These are phyloP conservation scores for Engraulis encrasicolus DNA, from an alignment of 2,113 vertebrate genomes.

Conservation along the genomic window DNA sequence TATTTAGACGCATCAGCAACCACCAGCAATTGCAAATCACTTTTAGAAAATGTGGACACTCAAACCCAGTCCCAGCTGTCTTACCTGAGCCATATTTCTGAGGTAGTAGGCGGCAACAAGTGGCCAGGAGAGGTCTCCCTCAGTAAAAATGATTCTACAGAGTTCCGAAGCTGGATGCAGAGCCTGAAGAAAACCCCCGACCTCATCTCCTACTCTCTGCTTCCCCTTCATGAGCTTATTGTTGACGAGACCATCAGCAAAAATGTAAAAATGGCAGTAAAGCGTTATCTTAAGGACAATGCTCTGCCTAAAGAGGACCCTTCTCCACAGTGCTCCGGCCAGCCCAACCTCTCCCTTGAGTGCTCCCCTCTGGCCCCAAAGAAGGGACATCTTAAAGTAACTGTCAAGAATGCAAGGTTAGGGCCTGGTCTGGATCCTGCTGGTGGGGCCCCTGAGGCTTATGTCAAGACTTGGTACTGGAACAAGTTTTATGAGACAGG, in stretches of 20 bases:
- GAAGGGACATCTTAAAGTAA: not conserved
- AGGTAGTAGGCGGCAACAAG: not conserved
- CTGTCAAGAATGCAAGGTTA: not conserved
- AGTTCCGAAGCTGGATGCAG: conserved; percentile 5
- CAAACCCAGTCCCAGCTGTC: not conserved
- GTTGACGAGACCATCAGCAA: not conserved
- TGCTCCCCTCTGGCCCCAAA: conserved; percentile 15
- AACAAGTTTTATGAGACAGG: not conserved
- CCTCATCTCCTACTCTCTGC: conserved; percentile 22
- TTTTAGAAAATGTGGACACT: not conserved
- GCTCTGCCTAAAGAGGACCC: not conserved
- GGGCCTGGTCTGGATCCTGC: not conserved
- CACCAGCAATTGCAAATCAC: not conserved
- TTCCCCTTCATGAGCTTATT: conserved; percentile 25
- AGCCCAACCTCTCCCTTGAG: not conserved
- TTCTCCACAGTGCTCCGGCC: not conserved
- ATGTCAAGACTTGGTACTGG: not conserved
- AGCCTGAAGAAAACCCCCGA: not conserved
- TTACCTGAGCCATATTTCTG: not conserved
- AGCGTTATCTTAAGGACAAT: not conserved
- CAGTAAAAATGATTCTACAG: not conserved
- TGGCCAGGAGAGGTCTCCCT: conserved; percentile 22
- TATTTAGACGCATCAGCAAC: not conserved
- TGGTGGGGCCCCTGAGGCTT: not conserved
- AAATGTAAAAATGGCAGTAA: not conserved